These are phyloP conservation scores for Protonemura montana DNA, from an alignment of 2,888 invertebrate species.

Conservation along the genomic window DNA sequence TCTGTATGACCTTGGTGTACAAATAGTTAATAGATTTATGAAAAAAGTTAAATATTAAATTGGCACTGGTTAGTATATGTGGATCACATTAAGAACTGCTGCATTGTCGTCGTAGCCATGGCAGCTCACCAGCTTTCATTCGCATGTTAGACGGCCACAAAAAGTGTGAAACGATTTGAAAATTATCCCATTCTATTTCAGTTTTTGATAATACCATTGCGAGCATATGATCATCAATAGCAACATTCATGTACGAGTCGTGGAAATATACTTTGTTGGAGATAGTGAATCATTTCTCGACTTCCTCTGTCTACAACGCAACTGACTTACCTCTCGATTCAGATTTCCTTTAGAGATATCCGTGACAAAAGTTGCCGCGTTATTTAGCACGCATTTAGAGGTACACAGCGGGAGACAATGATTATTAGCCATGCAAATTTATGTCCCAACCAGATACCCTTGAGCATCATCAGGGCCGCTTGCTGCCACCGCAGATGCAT, in stretches of 20 bases:
- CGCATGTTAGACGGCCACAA: not conserved
- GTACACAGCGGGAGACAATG: not conserved
- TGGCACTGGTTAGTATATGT: not conserved
- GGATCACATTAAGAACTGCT: not conserved
- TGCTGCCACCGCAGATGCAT: not conserved
- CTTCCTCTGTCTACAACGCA: not conserved
- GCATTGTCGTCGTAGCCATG: not conserved
- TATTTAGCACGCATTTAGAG: not conserved
- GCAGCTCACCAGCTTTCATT: not conserved
- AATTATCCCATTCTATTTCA: too few relatives aligned
- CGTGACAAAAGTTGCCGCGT: not conserved
- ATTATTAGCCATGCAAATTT: not conserved
- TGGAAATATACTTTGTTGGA: too few relatives aligned
- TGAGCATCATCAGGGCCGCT: not conserved
- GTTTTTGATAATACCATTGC: too few relatives aligned
- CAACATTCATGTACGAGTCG: too few relatives aligned
- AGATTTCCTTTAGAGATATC: not conserved
- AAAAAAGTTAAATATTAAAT: constrained; percentile 4
- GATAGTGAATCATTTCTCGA: too few relatives aligned
- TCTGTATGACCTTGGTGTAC: not conserved
- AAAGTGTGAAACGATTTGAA: too few relatives aligned
- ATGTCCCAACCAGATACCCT: not conserved
- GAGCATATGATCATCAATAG: too few relatives aligned
- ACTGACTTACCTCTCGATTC: not conserved
- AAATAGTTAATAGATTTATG: constrained; percentile 3